phyloP scores from a whole-genome alignment of 2,888 invertebrate genomes.

The Macroteleia sp. region DNA sequence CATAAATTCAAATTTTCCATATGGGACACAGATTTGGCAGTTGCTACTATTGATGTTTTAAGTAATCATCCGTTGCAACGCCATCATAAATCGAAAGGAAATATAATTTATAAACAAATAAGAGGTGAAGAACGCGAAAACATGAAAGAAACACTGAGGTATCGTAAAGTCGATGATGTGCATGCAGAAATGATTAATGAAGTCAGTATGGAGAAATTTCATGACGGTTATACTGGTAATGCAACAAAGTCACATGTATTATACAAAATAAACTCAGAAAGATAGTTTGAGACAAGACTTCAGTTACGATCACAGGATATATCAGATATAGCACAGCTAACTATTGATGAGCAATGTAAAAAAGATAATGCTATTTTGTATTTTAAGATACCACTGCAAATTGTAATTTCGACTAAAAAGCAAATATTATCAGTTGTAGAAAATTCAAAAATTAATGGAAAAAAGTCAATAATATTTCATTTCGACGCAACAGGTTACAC shows the following conservation, averaged over 20 bases:
- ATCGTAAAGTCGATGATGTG: background rate
- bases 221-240: conserved; percentile 12
- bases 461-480: conserved; percentile 36
- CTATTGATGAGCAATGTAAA: background rate
- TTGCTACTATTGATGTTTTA: background rate
- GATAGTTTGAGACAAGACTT: background rate
- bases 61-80: too few species aligned
- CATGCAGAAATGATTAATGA: background rate
- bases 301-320: conserved; percentile 1
- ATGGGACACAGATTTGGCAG: too few species aligned
- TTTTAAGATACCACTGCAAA: conserved; percentile 4
- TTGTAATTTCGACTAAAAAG: conserved; percentile 15
- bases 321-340: background rate
- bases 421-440: conserved; percentile 5
- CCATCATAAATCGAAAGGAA: too few species aligned
- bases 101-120: too few species aligned
- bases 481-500: conserved; percentile 55
- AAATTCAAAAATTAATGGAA: background rate
- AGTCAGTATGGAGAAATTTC: background rate
- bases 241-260: background rate
- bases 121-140: conserved; percentile 14
- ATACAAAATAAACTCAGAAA: conserved; percentile 39
- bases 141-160: background rate
- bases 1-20: too few species aligned
- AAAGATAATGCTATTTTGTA: conserved; percentile 11